A percentile compares a stretch with the other conserved stretches of the same genome.
Evolutionary conservation across 1,140 invertebrate species (phyloP).

Genomic region (Drosophila sechellia): DNA sequence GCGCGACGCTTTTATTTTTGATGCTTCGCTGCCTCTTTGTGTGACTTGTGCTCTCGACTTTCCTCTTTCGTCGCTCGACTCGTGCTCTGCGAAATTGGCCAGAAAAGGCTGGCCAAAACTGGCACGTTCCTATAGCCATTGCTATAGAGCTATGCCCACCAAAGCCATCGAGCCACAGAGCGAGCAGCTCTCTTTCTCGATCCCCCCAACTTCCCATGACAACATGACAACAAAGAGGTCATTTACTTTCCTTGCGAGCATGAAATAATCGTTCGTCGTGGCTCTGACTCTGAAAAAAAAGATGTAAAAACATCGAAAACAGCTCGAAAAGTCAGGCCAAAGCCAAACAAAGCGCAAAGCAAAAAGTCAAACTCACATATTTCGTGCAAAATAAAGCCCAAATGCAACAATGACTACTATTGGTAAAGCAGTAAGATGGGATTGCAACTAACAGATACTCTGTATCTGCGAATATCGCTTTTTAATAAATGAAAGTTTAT

Average conservation of each 20-base stretch:
- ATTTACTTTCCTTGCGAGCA: slow-evolving; percentile 81
- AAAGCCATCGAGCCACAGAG: not conserved
- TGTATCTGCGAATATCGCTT: not conserved
- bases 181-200: slow-evolving; percentile 13
- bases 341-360: slow-evolving; percentile 54
- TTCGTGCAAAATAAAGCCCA: slow-evolving; percentile 45
- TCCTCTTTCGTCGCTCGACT: slow-evolving; percentile 5
- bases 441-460: slow-evolving; percentile 1
- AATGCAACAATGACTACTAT: slow-evolving; percentile 37
- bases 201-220: slow-evolving; percentile 42
- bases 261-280: slow-evolving; percentile 76
- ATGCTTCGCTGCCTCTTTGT: slow-evolving; percentile 66
- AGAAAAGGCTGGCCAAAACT: slow-evolving; percentile 58
- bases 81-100: slow-evolving; percentile 51
- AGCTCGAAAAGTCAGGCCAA: slow-evolving; percentile 51
- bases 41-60: slow-evolving; percentile 18
- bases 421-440: not conserved
- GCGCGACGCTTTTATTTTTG: slow-evolving; percentile 65
- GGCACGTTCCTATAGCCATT: slow-evolving; percentile 47
- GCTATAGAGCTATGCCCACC: not conserved
- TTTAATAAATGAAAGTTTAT: too few relatives aligned
- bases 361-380: slow-evolving; percentile 55
- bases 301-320: slow-evolving; percentile 42
- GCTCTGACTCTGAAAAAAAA: slow-evolving; percentile 37
- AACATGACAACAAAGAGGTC: slow-evolving; percentile 76